phyloP scores from a whole-genome alignment of 1,140 invertebrate species.

The Orchesella cincta region DNA sequence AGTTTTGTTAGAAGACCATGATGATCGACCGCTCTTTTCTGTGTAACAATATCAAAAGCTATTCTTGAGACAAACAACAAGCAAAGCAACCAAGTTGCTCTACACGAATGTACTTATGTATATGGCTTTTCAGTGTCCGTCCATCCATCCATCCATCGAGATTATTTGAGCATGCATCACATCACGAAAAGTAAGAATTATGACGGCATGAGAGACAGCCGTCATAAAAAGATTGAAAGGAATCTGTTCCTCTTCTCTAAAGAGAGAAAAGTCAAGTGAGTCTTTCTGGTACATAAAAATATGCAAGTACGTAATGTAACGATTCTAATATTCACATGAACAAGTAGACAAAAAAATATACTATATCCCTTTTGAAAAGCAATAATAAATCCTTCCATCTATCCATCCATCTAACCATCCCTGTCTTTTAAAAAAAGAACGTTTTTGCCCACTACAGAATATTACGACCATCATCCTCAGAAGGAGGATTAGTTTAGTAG shows the following conservation, averaged over 20 bases:
- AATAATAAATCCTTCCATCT: conserved; percentile 21
- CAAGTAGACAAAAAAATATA: background rate
- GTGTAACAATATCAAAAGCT: background rate
- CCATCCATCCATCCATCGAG: conserved; percentile 13
- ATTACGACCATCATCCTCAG: conserved; percentile 1
- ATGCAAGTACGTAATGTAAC: background rate
- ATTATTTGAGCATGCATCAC: conserved; percentile 19
- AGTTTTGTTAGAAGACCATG: conserved; percentile 6
- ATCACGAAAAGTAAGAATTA: conserved; percentile 46
- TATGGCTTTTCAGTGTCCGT: background rate
- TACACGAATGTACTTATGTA: background rate
- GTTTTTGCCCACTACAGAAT: background rate
- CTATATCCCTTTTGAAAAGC: conserved; percentile 2
- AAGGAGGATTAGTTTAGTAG: background rate
- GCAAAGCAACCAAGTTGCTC: background rate
- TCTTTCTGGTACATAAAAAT: background rate
- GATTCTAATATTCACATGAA: background rate
- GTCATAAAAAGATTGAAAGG: conserved; percentile 49
- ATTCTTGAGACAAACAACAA: conserved; percentile 6
- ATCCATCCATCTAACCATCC: conserved; percentile 20
- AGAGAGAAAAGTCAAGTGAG: conserved; percentile 24
- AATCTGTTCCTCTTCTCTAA: conserved; percentile 40
- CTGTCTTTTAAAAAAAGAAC: too few relatives aligned
- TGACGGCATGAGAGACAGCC: conserved; percentile 50
- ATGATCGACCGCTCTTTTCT: conserved; percentile 5